Evolutionary conservation across 2,113 vertebrate species (phyloP).

Genomic region (Marmota monax): DNA sequence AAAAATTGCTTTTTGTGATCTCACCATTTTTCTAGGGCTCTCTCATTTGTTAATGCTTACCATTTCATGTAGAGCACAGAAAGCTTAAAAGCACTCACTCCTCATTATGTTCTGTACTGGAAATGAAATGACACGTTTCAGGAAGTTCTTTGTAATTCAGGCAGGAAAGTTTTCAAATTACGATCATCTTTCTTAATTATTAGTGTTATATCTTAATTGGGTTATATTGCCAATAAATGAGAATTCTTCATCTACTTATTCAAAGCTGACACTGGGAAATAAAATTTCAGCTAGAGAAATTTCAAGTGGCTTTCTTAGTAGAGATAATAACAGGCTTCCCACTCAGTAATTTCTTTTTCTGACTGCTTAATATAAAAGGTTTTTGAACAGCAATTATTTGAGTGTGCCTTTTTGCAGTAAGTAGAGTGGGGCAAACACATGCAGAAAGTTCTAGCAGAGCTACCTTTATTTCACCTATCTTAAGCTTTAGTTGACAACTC

Average conservation of each 20-base stretch:
- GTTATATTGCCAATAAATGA: conserved; percentile 64
- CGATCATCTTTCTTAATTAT: conserved; percentile 64
- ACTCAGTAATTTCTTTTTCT: conserved; percentile 76
- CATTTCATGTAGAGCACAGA: conserved; percentile 12
- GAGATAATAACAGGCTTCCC: conserved; percentile 78
- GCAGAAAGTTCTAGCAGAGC: neutral
- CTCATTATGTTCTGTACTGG: neutral
- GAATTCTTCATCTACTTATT: conserved; percentile 62
- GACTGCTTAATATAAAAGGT: conserved; percentile 70
- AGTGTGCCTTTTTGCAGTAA: conserved; percentile 55
- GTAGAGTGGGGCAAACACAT: neutral
- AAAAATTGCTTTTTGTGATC: neutral
- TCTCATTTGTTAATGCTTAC: neutral
- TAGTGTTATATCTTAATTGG: conserved; percentile 69
- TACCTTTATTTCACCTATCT: neutral
- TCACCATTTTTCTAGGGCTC: neutral
- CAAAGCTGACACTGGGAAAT: conserved; percentile 65
- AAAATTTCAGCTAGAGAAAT: conserved; percentile 67
- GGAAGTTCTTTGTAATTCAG: conserved; percentile 56
- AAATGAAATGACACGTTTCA: conserved; percentile 50
- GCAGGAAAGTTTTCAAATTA: conserved; percentile 61
- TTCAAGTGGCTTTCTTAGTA: conserved; percentile 74
- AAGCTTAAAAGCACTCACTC: conserved; percentile 36
- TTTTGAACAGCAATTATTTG: conserved; percentile 66
- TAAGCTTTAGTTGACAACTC: conserved; percentile 29